A percentile compares a stretch with the other conserved stretches of the same genome.
phyloP scores from a whole-genome alignment of 1,140 invertebrate genomes.

The Brachionus koreanus region DNA sequence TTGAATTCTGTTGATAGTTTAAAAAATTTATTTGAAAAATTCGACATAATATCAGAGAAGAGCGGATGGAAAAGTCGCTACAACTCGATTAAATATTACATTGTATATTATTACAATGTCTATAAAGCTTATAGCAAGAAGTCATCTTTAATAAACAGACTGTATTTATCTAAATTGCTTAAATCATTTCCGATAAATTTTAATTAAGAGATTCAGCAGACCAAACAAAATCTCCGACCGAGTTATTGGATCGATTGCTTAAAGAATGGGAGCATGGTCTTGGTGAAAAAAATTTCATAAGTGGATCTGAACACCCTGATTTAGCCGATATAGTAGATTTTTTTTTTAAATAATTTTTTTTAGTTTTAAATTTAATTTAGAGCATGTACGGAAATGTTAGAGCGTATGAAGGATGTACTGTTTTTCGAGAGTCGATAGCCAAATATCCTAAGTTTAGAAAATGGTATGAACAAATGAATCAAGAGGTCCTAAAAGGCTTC shows the following conservation, averaged over 20 bases:
- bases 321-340: slow-evolving; percentile 19
- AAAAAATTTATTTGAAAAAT: slow-evolving; percentile 39
- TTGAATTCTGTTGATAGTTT: slow-evolving; percentile 15
- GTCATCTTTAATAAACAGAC: background rate
- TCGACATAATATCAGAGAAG: background rate
- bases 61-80: slow-evolving; percentile 17
- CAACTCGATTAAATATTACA: slow-evolving; percentile 1
- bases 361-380: background rate
- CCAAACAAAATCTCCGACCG: background rate
- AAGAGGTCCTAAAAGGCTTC: background rate
- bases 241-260: background rate
- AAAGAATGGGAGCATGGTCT: slow-evolving; percentile 12
- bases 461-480: slow-evolving; percentile 35
- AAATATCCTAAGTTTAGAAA: slow-evolving; percentile 22
- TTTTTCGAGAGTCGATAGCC: slow-evolving; percentile 27
- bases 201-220: background rate
- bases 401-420: slow-evolving; percentile 18
- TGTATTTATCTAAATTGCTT: background rate
- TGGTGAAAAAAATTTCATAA: background rate
- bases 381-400: slow-evolving; percentile 36
- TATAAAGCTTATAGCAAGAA: background rate
- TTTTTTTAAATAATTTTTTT: background rate
- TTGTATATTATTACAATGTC: slow-evolving; percentile 22
- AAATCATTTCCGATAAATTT: background rate
- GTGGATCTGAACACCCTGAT: background rate